Evolutionary conservation across 2,113 vertebrate genomes (phyloP), one percentile per base, ranked within the genome.

Genomic region (Paramisgurnus dabryanus): DNA sequence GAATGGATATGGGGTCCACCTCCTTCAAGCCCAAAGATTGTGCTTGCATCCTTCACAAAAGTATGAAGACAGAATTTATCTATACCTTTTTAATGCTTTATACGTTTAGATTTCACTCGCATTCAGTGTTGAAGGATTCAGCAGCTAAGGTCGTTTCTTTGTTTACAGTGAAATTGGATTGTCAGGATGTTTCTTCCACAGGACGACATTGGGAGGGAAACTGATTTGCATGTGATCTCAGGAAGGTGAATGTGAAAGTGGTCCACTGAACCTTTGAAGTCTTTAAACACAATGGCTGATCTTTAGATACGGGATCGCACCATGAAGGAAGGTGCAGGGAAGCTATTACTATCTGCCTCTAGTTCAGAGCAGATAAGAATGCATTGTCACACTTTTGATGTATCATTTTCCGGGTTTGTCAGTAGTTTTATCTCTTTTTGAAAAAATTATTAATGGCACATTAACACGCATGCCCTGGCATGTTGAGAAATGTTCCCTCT

Each of bases 201-300:
- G 5, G 12, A 6, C 39, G n/a, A 8, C 67, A 57, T 22, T 70
- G 47, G 57, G 39, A 34, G 27, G 67, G 27, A 68, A 65, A 43
- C 49, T 57, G 77, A 82, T 84, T 79, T 83, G 45, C 76, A 57
- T 53, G 63, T 83, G 71, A 72, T 80, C 75, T 77, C 17, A 12
- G 74, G 58, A 45, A 79, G 47, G 43, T 61, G 47, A 58, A 58
- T 77, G 70, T 86, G 80, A 88, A 88, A 87, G 80, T 18, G 80
- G 83, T 83, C 45, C 55, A 78, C 67, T 84, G 81, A 80, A 85
- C 80, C 84, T 78, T 87, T 64, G 78, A 76, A 41, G 7, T 64
- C 80, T 89, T 83, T 72, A 79, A 80, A 45, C 45, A 49, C 85
- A 86, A 83, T 77, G 67, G 57, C 81, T 84, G 81, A 74, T 63